Conservation (phyloP, 2,888 invertebrate genomes). For the Ceramica pisi region DNA sequence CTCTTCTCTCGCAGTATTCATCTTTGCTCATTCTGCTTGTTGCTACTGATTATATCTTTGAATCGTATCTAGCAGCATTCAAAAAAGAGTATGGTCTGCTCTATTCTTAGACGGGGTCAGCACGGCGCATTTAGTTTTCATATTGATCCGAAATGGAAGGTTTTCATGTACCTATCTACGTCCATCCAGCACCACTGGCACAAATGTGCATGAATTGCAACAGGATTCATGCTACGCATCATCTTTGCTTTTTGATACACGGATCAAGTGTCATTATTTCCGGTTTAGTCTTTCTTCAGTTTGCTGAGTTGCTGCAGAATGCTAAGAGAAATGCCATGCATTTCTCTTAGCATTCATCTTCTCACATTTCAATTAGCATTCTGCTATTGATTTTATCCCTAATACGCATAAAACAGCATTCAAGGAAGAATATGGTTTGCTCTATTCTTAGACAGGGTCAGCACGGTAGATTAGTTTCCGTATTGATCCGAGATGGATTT, state of each 20-base stretch:
- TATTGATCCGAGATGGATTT: background rate
- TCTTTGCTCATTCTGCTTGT: background rate
- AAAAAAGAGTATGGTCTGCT: background rate
- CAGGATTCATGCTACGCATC: background rate
- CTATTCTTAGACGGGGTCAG: conserved; percentile 6
- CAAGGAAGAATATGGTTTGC: background rate
- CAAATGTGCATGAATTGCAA: background rate
- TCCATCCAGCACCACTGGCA: background rate
- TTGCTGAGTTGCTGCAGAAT: too few species aligned
- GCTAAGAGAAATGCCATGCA: background rate
- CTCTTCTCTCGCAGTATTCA: background rate
- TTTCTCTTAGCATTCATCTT: background rate
- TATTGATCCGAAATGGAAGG: background rate
- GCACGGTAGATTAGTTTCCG: conserved; percentile 13
- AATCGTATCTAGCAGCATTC: background rate
- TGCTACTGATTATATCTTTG: background rate
- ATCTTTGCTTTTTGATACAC: background rate
- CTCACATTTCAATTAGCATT: background rate
- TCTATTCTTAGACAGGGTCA: conserved; percentile 7
- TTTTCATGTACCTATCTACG: background rate
- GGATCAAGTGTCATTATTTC: background rate
- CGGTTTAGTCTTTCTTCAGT: background rate
- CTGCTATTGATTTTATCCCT: background rate
- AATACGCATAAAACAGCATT: background rate
- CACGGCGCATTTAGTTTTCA: conserved; percentile 1